These are phyloP conservation scores for Halictus ligatus DNA, from an alignment of 2,888 invertebrate genomes.

Conservation along the genomic window DNA sequence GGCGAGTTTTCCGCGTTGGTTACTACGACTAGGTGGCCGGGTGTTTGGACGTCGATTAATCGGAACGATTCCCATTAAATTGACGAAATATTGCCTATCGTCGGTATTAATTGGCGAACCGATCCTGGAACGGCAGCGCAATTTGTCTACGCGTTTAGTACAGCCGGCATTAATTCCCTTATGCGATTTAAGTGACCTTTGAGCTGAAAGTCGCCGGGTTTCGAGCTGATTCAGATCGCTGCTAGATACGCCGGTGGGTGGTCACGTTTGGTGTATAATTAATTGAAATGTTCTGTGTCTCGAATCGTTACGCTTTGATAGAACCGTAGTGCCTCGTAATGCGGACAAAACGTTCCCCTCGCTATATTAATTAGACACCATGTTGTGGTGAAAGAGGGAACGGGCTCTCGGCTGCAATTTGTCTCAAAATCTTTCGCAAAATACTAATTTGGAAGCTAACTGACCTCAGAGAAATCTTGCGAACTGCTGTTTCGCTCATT, in stretches of 20 bases:
- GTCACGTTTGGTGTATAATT: slow-evolving; percentile 62
- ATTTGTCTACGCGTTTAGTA: slow-evolving; percentile 46
- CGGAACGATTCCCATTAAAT: slow-evolving; percentile 39
- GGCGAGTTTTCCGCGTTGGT: not conserved
- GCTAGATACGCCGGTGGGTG: slow-evolving; percentile 60
- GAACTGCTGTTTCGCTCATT: not conserved
- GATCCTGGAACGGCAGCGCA: slow-evolving; percentile 20
- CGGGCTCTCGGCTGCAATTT: slow-evolving; percentile 43
- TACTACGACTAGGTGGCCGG: not conserved
- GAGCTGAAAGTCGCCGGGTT: slow-evolving; percentile 30
- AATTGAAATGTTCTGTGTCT: slow-evolving; percentile 60
- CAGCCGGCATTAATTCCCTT: slow-evolving; percentile 40
- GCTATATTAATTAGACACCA: slow-evolving; percentile 58
- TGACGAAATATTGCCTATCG: slow-evolving; percentile 40
- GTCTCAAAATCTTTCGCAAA: slow-evolving; percentile 47
- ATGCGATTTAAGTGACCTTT: slow-evolving; percentile 51
- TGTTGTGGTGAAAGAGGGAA: not conserved
- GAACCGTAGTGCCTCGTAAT: slow-evolving; percentile 42
- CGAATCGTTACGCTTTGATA: slow-evolving; percentile 50
- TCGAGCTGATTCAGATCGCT: slow-evolving; percentile 49
- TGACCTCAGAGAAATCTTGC: slow-evolving; percentile 20
- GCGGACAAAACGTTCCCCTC: slow-evolving; percentile 46
- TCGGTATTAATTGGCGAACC: slow-evolving; percentile 28
- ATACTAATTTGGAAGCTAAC: slow-evolving; percentile 54
- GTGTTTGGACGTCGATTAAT: slow-evolving; percentile 37